Evolutionary conservation across 2,113 vertebrate species (phyloP).

Genomic region (Tragulus kanchil): DNA sequence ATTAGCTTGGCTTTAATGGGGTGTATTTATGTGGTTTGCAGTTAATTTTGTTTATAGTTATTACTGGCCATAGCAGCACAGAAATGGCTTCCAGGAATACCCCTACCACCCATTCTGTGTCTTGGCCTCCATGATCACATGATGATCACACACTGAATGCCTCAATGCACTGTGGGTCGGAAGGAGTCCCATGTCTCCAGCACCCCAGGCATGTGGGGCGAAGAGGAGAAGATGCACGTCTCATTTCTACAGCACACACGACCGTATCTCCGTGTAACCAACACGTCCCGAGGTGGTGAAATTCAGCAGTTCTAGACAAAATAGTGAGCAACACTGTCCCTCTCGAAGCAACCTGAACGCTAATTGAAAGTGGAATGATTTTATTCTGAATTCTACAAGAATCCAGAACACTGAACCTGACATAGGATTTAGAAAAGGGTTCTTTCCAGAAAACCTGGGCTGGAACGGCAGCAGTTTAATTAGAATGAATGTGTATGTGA

Average conservation of each 20-base stretch:
- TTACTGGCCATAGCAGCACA: neutral
- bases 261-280: neutral
- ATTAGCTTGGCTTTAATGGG: neutral
- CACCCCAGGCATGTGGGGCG: no score
- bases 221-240: neutral
- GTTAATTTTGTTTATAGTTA: neutral
- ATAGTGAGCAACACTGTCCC: neutral
- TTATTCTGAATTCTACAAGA: neutral
- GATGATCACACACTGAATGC: no score
- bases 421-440: neutral
- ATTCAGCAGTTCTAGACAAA: neutral
- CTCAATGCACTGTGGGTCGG: neutral
- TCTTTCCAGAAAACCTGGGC: neutral
- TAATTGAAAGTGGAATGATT: neutral
- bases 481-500: neutral
- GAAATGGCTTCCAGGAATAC: neutral
- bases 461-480: neutral
- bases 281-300: neutral
- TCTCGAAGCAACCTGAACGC: neutral
- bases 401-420: neutral
- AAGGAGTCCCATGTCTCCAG: neutral
- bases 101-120: neutral
- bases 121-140: neutral
- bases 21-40: neutral
- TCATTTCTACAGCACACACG: neutral